phyloP scores from a whole-genome alignment of 1,140 invertebrate species.

The Palaemon carinicauda region DNA sequence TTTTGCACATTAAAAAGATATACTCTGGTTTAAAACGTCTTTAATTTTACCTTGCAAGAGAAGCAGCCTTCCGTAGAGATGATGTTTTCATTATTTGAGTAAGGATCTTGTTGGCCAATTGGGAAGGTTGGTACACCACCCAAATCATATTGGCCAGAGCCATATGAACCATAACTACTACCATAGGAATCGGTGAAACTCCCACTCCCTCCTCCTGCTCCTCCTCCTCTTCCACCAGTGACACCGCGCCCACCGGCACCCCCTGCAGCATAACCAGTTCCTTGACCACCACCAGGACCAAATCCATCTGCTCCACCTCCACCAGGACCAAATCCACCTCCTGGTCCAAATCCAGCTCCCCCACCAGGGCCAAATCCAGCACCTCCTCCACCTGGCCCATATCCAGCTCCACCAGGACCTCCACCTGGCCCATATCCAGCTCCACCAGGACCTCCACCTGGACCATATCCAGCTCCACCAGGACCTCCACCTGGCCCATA shows the following conservation, averaged over 20 bases:
- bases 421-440: not conserved
- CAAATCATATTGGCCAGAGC: constrained; percentile 34
- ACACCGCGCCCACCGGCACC: not conserved
- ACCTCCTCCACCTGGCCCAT: not conserved
- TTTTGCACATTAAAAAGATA: too few species aligned
- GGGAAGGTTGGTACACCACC: constrained; percentile 50
- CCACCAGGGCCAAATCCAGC: not conserved
- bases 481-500: not conserved
- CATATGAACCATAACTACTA: not conserved
- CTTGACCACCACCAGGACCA: constrained; percentile 30
- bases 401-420: not conserved
- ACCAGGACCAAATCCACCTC: constrained; percentile 31
- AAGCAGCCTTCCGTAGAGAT: constrained; percentile 90
- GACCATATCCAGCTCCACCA: constrained; percentile 1
- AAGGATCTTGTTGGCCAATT: constrained; percentile 76
- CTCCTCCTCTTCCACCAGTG: not conserved
- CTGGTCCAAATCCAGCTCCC: constrained; percentile 7
- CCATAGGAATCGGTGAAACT: not conserved
- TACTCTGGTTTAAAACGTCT: not conserved
- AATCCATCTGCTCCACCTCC: not conserved
- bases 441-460: not conserved
- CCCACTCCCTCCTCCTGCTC: not conserved
- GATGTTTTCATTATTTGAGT: constrained; percentile 71
- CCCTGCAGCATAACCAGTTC: constrained; percentile 63
- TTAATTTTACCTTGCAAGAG: constrained; percentile 78